Percentiles rank a stretch among this genome's conserved stretches.
Evolutionary conservation across 2,888 invertebrate genomes (phyloP).

Genomic region (Pseudoips prasinana): DNA sequence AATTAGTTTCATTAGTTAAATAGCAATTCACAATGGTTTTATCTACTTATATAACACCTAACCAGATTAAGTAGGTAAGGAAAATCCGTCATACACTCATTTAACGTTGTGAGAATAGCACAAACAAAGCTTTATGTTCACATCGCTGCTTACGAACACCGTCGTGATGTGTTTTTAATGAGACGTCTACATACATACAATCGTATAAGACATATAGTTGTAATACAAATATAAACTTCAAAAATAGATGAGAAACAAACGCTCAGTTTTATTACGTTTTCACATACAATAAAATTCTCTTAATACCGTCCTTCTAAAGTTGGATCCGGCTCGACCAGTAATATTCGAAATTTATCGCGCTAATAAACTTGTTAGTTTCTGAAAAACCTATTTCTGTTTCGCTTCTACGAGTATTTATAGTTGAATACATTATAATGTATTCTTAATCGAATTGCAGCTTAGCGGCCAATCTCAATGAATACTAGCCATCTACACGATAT

Average conservation of each 20-base stretch:
- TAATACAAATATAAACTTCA: conserved; percentile 22
- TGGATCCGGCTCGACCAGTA: too few relatives aligned
- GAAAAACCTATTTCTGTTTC: conserved; percentile 4
- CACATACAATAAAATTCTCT: conserved; percentile 10
- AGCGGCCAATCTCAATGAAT: too few relatives aligned
- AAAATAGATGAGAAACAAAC: conserved; percentile 25
- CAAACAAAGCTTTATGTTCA: conserved; percentile 11
- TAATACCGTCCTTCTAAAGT: too few relatives aligned
- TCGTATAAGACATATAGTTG: conserved; percentile 14
- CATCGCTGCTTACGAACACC: conserved; percentile 1
- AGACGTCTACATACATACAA: conserved; percentile 16
- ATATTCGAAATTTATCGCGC: conserved; percentile 6
- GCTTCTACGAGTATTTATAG: too few relatives aligned
- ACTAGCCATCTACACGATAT: too few relatives aligned
- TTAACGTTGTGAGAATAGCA: conserved; percentile 5
- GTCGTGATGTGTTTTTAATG: conserved; percentile 22
- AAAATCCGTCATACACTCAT: too few relatives aligned
- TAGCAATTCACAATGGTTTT: too few relatives aligned
- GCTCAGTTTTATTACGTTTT: conserved; percentile 26
- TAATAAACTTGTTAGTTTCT: conserved; percentile 9
- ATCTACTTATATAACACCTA: too few relatives aligned
- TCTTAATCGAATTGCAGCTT: too few relatives aligned
- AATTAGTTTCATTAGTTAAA: too few relatives aligned
- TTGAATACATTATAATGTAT: too few relatives aligned
- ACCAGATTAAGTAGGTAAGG: too few relatives aligned